Base-by-base conservation (phyloP, 1,140 invertebrate species). In the Euwallacea similis region DNA sequence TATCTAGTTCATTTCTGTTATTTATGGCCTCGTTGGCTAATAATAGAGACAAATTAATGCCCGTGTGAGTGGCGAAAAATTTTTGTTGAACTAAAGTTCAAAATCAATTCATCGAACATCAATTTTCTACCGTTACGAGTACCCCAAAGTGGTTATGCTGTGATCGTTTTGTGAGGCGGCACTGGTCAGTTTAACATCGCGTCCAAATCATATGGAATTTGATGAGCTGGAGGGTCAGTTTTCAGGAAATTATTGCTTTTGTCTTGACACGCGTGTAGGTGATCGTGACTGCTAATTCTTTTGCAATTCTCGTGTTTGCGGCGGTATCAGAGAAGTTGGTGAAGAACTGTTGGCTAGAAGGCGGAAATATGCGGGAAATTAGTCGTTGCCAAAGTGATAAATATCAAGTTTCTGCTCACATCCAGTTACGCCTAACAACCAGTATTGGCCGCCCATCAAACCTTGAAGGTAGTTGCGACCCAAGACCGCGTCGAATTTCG, bases 231-330 rank as follows among this genome's bases (percentile, higher is more conserved):
- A 15, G 59, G 67, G 59, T 15, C 53, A 53, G 54, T 69, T 69
- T 62, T 62, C 15, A 62, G 67, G 41, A 69, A 69, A 69, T 69
- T 69, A 69, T 69, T 55, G 67, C 62, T 61, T 33, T 69, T 62
- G 59, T 21, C 41, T 69, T 69, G 67, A 69, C 67, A 69, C 67
- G 67, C 67, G 67, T 69, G 58, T 10, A 9, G 42, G 21, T 33
- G 13, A 50, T 69, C 67, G 67, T 69, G 67, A 69, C 67, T 62
- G 59, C 42, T 56, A 42, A 13, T 56, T 56, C 55, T 42, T 15
- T 13, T 59, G 6, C 15, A 53, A 53, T 33, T 33, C 21, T 33
- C 21, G 21, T 33, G 21, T 33, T 33, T 33, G 21, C 21, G 21
- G 21, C 21, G 21, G 4, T 33, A 33, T 2, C 21, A 33, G 21